A percentile compares a stretch with the other conserved stretches of the same genome.
Evolutionary conservation across 2,797 vertebrate species (phyloP).

Genomic region (Dicrostonyx torquatus): DNA sequence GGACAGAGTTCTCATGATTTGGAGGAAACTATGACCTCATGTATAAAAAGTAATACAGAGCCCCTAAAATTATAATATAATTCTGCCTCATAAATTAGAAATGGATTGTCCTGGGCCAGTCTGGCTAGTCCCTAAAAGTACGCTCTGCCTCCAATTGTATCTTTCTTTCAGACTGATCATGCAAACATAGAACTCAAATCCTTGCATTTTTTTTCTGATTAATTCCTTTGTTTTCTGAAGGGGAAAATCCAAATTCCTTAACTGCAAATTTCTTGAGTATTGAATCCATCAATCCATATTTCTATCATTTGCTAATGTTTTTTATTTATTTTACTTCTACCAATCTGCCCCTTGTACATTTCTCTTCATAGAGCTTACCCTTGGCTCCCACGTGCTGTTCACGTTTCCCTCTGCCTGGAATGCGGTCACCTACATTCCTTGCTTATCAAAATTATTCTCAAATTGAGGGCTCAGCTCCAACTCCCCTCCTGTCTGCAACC

Average conservation of each 20-base stretch:
- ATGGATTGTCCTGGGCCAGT: neutral
- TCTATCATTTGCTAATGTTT: neutral
- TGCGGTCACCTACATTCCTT: neutral
- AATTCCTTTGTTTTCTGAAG: neutral
- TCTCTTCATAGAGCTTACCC: neutral
- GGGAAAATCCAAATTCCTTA: neutral
- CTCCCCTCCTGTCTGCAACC: neutral
- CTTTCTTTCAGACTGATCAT: neutral
- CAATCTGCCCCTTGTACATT: neutral
- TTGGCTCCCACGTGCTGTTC: neutral
- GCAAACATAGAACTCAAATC: neutral
- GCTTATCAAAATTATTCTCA: neutral
- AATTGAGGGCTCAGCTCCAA: neutral
- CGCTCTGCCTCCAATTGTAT: neutral
- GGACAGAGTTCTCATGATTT: neutral
- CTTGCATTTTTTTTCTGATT: neutral
- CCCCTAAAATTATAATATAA: neutral
- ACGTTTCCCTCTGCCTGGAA: neutral
- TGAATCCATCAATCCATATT: neutral
- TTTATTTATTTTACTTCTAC: neutral
- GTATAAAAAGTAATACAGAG: neutral
- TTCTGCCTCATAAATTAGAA: neutral
- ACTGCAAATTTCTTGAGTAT: neutral
- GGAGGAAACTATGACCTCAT: slow-evolving; percentile 20
- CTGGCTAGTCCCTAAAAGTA: neutral